phyloP scores from a whole-genome alignment of 2,888 invertebrate species.

The Aspidiotus destructor region DNA sequence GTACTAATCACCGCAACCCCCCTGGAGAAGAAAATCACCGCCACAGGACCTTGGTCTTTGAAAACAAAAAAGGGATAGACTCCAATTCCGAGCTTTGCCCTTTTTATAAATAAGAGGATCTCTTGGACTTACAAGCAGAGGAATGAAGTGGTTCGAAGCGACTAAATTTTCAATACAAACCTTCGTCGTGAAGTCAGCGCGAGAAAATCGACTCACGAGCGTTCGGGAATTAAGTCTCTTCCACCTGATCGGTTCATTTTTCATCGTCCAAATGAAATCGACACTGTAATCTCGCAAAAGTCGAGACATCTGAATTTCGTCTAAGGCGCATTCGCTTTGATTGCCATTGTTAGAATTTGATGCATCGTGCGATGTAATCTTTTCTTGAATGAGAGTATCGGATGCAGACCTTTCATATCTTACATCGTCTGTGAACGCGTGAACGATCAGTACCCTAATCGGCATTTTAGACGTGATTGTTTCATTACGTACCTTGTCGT shows the following conservation, averaged over 20 bases:
- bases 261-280: conserved; percentile 83
- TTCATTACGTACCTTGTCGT: conserved; percentile 1
- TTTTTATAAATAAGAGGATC: too few species aligned
- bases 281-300: conserved; percentile 70
- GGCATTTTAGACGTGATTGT: too few species aligned
- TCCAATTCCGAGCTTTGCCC: too few species aligned
- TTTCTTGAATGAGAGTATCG: background rate
- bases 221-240: conserved; percentile 54
- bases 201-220: conserved; percentile 68
- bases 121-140: too few species aligned
- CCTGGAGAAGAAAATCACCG: too few species aligned
- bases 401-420: conserved; percentile 2
- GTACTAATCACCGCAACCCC: too few species aligned
- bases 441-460: background rate
- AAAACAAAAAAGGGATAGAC: too few species aligned
- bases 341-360: background rate
- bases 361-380: too few species aligned
- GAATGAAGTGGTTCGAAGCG: too few species aligned
- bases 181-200: conserved; percentile 85
- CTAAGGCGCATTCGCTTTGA: conserved; percentile 39
- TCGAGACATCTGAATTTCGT: conserved; percentile 60
- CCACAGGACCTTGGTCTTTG: too few species aligned
- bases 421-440: background rate
- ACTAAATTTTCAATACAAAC: conserved; percentile 44
- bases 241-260: conserved; percentile 71